These are phyloP conservation scores for Drosophila picticornis DNA, from an alignment of 2,888 invertebrate genomes.

Conservation along the genomic window DNA sequence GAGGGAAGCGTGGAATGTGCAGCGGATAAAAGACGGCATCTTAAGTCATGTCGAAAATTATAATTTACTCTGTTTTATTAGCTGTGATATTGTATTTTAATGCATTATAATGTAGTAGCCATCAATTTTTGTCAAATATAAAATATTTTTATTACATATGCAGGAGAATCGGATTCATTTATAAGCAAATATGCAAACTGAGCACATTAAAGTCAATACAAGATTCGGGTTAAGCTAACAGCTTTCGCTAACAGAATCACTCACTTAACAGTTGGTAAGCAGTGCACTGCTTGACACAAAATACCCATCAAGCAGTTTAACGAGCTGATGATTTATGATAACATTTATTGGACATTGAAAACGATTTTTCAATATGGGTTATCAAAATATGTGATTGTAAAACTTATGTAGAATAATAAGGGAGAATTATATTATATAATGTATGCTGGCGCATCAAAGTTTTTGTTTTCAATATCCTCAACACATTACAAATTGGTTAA, in stretches of 20 bases:
- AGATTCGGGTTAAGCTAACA: neutral
- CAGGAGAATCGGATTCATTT: neutral
- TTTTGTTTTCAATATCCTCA: neutral
- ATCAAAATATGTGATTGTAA: neutral
- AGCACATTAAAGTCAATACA: neutral
- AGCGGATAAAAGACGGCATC: neutral
- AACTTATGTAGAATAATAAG: neutral
- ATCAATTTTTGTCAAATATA: neutral
- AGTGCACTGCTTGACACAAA: conserved; percentile 19
- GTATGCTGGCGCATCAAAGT: neutral
- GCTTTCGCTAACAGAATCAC: neutral
- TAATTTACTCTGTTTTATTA: neutral
- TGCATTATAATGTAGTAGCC: neutral
- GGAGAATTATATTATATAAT: neutral
- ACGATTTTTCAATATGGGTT: neutral
- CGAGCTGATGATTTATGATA: neutral
- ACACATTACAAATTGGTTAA: neutral
- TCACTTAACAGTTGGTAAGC: conserved; percentile 12
- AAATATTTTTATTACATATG: neutral
- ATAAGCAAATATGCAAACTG: neutral
- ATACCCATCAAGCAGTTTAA: conserved; percentile 5
- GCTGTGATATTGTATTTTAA: neutral
- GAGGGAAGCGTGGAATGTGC: neutral
- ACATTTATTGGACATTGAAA: conserved; percentile 63
- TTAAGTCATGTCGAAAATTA: neutral